These are phyloP conservation scores for Hydrophis major DNA, from an alignment of 2,797 vertebrate species.

Conservation along the genomic window DNA sequence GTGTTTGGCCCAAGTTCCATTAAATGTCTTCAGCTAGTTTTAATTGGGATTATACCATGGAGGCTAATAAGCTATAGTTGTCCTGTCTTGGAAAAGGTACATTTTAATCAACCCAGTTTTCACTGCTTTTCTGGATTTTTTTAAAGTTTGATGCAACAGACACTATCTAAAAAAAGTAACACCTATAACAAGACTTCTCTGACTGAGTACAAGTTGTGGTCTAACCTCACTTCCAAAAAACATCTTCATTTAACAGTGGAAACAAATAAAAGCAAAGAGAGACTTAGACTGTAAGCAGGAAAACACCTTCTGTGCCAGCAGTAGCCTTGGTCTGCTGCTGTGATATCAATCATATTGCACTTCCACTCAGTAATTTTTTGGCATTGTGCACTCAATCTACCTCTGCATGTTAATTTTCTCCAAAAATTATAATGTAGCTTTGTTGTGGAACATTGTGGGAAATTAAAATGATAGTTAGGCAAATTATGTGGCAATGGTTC, in stretches of 20 bases:
- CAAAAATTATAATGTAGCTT: not conserved
- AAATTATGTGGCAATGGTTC: not conserved
- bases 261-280: not conserved
- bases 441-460: not conserved
- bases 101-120: not conserved
- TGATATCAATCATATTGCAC: not conserved
- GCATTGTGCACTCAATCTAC: not conserved
- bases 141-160: not conserved
- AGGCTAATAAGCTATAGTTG: not conserved
- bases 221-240: not conserved
- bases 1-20: not conserved
- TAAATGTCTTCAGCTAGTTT: not conserved
- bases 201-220: too few relatives aligned
- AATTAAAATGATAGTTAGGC: not conserved
- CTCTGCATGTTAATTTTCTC: not conserved
- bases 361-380: not conserved
- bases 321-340: not conserved
- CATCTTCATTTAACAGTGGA: not conserved
- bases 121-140: not conserved
- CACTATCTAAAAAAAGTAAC: not conserved
- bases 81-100: not conserved
- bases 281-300: not conserved
- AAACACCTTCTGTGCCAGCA: not conserved
- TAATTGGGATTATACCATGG: not conserved
- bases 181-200: not conserved